phyloP scores from a whole-genome alignment of 2,113 vertebrate species.

The Tachysurus vachellii region DNA sequence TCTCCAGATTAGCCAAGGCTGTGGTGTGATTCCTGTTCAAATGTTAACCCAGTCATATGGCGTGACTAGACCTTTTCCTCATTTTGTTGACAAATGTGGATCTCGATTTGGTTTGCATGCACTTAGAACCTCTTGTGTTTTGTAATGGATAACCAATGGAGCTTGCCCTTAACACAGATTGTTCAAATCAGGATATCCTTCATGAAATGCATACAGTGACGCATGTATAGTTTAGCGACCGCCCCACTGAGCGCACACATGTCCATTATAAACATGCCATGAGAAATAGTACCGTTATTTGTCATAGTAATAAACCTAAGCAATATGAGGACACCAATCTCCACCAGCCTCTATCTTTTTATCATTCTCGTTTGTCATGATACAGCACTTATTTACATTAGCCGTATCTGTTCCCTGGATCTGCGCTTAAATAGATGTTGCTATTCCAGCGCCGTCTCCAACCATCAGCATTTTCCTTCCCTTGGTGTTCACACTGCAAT shows the following conservation, averaged over 20 bases:
- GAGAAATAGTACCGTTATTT: conserved; percentile 31
- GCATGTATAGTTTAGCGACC: background rate
- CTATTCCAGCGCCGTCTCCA: conserved; percentile 13
- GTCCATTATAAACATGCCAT: conserved; percentile 32
- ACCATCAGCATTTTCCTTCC: conserved; percentile 30
- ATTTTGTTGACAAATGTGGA: background rate
- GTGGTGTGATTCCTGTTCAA: background rate
- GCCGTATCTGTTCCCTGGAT: conserved; percentile 43
- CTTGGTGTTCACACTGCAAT: background rate
- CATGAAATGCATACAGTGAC: background rate
- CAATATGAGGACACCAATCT: conserved; percentile 35
- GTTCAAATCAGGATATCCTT: conserved; percentile 4
- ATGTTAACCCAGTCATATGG: background rate
- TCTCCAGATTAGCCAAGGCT: conserved; percentile 21
- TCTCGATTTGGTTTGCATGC: conserved; percentile 22
- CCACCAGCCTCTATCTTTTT: conserved; percentile 42
- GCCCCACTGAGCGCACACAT: background rate
- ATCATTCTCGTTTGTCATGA: conserved; percentile 51
- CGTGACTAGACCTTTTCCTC: background rate
- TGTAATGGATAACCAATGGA: background rate
- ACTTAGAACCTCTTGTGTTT: conserved; percentile 24
- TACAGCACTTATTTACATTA: conserved; percentile 49
- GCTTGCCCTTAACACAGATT: conserved; percentile 30
- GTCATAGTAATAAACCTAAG: conserved; percentile 41
- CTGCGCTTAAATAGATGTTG: conserved; percentile 48